Base-by-base conservation (phyloP, 2,797 vertebrate genomes). In the Graptemys geographica region DNA sequence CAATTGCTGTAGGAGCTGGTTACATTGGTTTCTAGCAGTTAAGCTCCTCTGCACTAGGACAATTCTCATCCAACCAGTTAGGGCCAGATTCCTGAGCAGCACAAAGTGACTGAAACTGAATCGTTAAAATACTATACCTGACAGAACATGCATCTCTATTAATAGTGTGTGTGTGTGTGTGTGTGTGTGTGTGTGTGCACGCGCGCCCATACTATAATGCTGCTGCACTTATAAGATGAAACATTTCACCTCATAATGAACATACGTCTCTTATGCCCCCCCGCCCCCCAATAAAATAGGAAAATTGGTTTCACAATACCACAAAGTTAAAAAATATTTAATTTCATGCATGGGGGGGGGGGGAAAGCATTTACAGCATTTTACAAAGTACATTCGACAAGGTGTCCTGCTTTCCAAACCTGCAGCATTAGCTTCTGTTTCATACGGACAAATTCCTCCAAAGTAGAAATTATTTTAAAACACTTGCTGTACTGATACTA, bases 301-400 rank as follows among this genome's bases (percentile, higher is more conserved):
- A 47, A 53, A 57, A 28, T 5, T 55, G 44, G 19, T 52, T 51
- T 31, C 51, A 13, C 74, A 37, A 86, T 82, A 92, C 69, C 83
- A 92, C 87, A 92, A 84, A 59, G 76, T 92, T 92, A 85, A 86
- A 82, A 89, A 92, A 86, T 65, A 86, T 78, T 92, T 89, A 78
- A 89, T 92, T 92, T 86, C 83, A 92, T 92, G 87, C 91, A 86
- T 19, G 37, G 72, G 11, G 74, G 27, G 11, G 74, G 27, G n/a
- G 31, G 15, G 31, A 57, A 83, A 89, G 79, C 83, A 85, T 92
- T 92, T 92, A 89, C 83, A 92, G 91, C 87, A 86, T 65, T 92
- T 85, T 76, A 92, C 79, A 81, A 81, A 85, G 41, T 92, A 92
- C 87, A 92, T 89, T 92, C 79, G 62, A 86, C 33, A n/a, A 27